A percentile compares a stretch with the other conserved stretches of the same genome.
phyloP scores from a whole-genome alignment of 2,888 invertebrate genomes.

The Apamea crenata region DNA sequence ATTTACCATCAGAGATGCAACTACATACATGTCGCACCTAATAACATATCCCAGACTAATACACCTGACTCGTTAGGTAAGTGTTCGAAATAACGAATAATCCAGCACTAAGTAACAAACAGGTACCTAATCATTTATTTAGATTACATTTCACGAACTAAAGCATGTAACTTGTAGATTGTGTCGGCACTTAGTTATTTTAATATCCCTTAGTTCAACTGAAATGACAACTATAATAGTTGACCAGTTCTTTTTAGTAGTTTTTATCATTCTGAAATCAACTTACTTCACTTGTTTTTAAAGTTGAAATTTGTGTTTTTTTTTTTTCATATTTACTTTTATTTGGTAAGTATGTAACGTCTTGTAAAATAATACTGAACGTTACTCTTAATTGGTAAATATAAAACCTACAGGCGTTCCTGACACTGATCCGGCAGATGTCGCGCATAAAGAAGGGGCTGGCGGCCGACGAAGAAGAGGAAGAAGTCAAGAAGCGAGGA shows the following conservation, averaged over 20 bases:
- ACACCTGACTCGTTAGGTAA: slow-evolving; percentile 34
- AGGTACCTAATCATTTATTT: slow-evolving; percentile 12
- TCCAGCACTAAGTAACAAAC: slow-evolving; percentile 26
- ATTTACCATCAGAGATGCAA: background rate
- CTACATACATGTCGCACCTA: background rate
- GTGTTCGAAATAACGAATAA: slow-evolving; percentile 30
- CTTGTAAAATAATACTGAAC: background rate
- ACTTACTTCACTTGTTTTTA: background rate
- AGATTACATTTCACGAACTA: background rate
- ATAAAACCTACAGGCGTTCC: slow-evolving; percentile 80
- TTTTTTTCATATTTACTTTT: background rate
- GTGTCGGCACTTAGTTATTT: background rate
- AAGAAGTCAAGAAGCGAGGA: slow-evolving; percentile 61
- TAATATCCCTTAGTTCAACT: background rate
- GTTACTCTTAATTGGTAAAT: background rate
- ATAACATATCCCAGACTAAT: background rate
- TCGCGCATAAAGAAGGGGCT: slow-evolving; percentile 81
- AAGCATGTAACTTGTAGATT: slow-evolving; percentile 37
- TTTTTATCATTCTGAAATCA: background rate
- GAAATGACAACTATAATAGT: slow-evolving; percentile 1
- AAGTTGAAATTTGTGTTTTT: slow-evolving; percentile 3
- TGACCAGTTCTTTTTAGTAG: background rate
- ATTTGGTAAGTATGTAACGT: background rate
- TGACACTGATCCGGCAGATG: slow-evolving; percentile 83
- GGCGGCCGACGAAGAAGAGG: slow-evolving; percentile 64